phyloP scores from a whole-genome alignment of 2,797 vertebrate species.

The Chlorospingus flavigularis region DNA sequence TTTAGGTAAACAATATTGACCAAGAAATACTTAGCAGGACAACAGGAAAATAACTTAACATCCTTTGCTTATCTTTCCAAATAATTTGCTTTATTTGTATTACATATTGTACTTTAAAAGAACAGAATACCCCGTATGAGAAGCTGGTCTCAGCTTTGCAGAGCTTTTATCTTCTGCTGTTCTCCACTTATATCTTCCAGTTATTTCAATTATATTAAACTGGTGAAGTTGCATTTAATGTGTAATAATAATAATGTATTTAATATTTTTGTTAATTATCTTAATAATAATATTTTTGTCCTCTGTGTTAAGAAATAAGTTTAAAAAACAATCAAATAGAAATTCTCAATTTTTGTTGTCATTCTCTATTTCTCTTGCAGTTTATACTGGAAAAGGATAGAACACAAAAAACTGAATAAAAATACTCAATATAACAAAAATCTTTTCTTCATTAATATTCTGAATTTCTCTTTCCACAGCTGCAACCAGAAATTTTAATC shows the following conservation, averaged over 20 bases:
- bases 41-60: not conserved
- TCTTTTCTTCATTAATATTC: conserved; percentile 55
- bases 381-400: not conserved
- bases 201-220: not conserved
- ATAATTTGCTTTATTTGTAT: not conserved
- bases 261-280: too few relatives aligned
- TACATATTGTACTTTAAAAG: not conserved
- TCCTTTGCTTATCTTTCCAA: not conserved
- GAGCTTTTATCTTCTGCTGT: not conserved
- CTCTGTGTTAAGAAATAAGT: not conserved
- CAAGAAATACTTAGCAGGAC: not conserved
- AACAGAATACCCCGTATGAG: not conserved
- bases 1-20: not conserved
- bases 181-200: not conserved
- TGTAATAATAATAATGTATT: not conserved
- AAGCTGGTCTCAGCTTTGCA: not conserved
- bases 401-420: not conserved
- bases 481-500: conserved; percentile 53
- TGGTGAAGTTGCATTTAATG: not conserved
- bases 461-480: conserved; percentile 50
- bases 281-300: not conserved
- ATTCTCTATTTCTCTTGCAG: not conserved
- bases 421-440: not conserved
- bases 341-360: not conserved
- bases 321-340: not conserved